phyloP scores from a whole-genome alignment of 2,888 invertebrate species.

The Hirtodrosophila histrioides region DNA sequence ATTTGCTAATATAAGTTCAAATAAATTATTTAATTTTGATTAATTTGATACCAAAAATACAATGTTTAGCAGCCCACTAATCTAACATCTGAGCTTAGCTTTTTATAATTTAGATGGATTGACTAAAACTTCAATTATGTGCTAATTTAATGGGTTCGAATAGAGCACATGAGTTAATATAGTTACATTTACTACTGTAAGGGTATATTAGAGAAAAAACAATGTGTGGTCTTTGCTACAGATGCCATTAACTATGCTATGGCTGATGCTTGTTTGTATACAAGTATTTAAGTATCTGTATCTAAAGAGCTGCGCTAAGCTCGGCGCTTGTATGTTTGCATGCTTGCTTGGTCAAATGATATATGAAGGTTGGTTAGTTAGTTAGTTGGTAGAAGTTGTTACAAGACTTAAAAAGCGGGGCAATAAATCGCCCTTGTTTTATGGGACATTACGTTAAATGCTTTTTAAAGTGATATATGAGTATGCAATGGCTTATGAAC shows the following conservation, averaged over 20 bases:
- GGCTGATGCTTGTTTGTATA: background rate
- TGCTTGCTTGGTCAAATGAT: conserved; percentile 35
- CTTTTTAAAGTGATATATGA: conserved; percentile 5
- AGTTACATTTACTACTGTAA: background rate
- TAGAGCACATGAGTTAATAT: background rate
- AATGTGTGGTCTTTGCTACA: background rate
- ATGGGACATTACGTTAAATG: conserved; percentile 6
- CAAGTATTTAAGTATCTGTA: conserved; percentile 8
- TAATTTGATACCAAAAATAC: too few species aligned
- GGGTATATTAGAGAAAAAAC: background rate
- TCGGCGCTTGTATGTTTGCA: conserved; percentile 5
- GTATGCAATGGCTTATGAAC: conserved; percentile 3
- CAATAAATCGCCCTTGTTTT: conserved; percentile 13
- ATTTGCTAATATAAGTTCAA: too few species aligned
- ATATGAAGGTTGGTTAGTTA: conserved; percentile 26
- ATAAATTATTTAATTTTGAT: too few species aligned
- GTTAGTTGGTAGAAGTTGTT: conserved; percentile 8
- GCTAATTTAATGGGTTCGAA: too few species aligned
- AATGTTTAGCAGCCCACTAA: too few species aligned
- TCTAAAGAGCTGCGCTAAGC: conserved; percentile 4
- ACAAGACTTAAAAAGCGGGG: conserved; percentile 5
- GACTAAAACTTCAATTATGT: too few species aligned
- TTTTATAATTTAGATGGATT: too few species aligned
- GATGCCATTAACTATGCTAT: background rate
- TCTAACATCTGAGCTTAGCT: too few species aligned